A percentile compares a stretch with the other conserved stretches of the same genome.
These are phyloP conservation scores for Cyrtonyx montezumae DNA, from an alignment of 2,113 vertebrate genomes.

Conservation along the genomic window DNA sequence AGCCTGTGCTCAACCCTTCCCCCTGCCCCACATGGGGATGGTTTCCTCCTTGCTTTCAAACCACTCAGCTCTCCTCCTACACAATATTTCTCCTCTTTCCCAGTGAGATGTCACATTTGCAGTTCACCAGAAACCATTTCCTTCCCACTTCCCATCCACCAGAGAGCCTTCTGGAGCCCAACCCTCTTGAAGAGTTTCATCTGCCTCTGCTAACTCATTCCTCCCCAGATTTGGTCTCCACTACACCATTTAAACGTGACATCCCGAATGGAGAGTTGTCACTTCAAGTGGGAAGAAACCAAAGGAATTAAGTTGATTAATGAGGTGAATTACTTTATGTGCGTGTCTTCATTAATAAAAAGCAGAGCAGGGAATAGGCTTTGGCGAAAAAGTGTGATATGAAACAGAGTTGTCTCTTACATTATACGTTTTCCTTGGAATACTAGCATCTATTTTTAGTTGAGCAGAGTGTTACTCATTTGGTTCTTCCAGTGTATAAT, in stretches of 20 bases:
- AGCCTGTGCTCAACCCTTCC: neutral
- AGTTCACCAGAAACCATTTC: neutral
- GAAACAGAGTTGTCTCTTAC: slow-evolving; percentile 13
- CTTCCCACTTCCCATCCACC: neutral
- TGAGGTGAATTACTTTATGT: slow-evolving; percentile 43
- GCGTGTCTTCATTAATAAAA: slow-evolving; percentile 65
- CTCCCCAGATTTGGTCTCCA: neutral
- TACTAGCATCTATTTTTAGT: slow-evolving; percentile 21
- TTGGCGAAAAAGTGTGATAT: neutral
- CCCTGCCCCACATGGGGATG: neutral
- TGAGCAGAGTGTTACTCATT: neutral
- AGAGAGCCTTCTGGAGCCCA: neutral
- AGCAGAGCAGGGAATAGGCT: slow-evolving; percentile 35
- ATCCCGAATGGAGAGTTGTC: neutral
- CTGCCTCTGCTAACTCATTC: neutral
- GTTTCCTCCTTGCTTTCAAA: neutral
- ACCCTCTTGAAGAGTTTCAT: neutral
- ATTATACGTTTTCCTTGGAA: slow-evolving; percentile 21
- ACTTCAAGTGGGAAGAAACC: slow-evolving; percentile 35
- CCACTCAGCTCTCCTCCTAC: neutral
- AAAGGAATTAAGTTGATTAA: slow-evolving; percentile 57
- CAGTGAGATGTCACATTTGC: neutral
- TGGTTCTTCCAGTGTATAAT: neutral
- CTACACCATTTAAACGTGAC: neutral
- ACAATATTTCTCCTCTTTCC: neutral